These are phyloP conservation scores for Pomatorhinus ruficollis DNA, from an alignment of 2,113 vertebrate species.

Conservation along the genomic window DNA sequence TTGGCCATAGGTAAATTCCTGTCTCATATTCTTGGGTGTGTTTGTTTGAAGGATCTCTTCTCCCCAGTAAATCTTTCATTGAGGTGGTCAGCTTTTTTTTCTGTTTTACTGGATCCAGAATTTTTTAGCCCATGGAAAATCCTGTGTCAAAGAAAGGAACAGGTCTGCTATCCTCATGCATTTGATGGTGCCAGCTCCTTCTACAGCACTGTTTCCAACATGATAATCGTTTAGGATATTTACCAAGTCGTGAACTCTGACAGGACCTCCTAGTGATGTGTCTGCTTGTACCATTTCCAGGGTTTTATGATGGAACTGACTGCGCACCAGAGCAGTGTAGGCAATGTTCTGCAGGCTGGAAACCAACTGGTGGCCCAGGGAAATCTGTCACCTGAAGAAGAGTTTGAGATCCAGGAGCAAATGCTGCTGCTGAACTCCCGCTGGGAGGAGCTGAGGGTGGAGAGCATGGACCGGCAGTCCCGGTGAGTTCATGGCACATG, in stretches of 20 bases:
- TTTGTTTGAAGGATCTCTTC: neutral
- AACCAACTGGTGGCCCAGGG: constrained; percentile 94
- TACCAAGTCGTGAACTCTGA: neutral
- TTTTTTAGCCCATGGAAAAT: neutral
- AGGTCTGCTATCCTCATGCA: neutral
- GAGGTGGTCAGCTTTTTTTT: neutral
- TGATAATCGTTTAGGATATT: neutral
- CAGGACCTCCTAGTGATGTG: neutral
- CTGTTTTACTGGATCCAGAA: neutral
- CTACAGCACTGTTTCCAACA: neutral
- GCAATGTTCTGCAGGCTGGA: constrained; percentile 92
- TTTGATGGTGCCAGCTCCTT: neutral
- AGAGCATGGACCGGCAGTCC: constrained; percentile 96
- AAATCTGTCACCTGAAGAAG: constrained; percentile 89
- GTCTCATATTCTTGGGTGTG: neutral
- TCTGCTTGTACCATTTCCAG: constrained; percentile 62
- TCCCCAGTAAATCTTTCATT: neutral
- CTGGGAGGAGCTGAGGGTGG: constrained; percentile 92
- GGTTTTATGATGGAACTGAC: constrained; percentile 98
- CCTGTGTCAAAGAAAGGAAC: neutral
- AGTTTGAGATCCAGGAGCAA: constrained; percentile 95
- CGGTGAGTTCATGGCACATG: constrained; percentile 74
- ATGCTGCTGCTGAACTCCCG: constrained; percentile 93
- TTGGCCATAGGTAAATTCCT: neutral
- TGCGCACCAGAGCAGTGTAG: constrained; percentile 95